A percentile compares a stretch with the other conserved stretches of the same genome.
Evolutionary conservation across 2,888 invertebrate species (phyloP).

Genomic region (Ellobium chinense): DNA sequence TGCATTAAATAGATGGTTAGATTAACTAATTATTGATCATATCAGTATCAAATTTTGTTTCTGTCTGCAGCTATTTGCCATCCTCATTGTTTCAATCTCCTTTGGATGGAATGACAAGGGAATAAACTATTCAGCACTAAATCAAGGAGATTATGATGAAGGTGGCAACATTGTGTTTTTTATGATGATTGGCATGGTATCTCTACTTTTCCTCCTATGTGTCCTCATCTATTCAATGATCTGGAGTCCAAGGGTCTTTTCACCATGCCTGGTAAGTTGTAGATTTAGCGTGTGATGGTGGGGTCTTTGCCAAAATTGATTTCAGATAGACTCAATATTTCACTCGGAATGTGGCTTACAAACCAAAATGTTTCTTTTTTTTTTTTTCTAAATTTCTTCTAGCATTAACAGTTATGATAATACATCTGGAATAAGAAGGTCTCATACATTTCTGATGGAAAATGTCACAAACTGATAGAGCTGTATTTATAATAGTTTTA

Average conservation of each 20-base stretch:
- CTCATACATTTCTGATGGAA: no score
- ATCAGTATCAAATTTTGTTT: neutral
- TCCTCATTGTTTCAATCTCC: constrained; percentile 51
- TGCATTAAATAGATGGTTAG: neutral
- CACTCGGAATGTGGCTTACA: no score
- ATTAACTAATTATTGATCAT: neutral
- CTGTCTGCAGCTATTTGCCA: constrained; percentile 48
- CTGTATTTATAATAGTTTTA: no score
- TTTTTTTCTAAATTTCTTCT: no score
- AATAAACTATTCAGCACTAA: constrained; percentile 53
- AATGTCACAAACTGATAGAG: no score
- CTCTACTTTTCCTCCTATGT: constrained; percentile 43
- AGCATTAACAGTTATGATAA: no score
- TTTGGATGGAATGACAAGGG: constrained; percentile 55
- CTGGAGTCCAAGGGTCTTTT: constrained; percentile 33
- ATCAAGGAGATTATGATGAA: constrained; percentile 52
- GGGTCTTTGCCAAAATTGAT: no score
- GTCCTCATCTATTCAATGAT: constrained; percentile 41
- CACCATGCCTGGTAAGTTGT: constrained; percentile 42
- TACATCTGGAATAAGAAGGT: no score
- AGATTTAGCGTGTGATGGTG: no score
- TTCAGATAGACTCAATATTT: no score
- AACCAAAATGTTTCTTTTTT: no score
- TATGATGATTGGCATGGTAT: constrained; percentile 51
- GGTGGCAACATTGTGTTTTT: constrained; percentile 53